phyloP scores from a whole-genome alignment of 2,888 invertebrate species.

The Drosophila prostipennis region DNA sequence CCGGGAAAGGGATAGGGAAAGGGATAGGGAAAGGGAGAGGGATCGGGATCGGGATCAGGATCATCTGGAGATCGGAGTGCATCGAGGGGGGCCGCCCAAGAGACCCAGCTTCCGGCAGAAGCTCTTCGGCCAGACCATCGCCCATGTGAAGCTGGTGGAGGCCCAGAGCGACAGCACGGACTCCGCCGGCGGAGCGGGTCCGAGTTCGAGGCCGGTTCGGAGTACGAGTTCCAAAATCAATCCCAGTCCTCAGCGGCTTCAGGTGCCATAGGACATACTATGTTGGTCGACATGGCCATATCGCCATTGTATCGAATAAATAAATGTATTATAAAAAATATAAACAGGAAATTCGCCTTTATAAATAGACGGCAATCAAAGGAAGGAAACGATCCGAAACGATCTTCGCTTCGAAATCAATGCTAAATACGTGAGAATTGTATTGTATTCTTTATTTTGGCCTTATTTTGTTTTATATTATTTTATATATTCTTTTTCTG shows the following conservation, averaged over 20 bases:
- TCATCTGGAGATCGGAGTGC: slow-evolving; percentile 50
- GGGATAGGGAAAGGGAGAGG: slow-evolving; percentile 12
- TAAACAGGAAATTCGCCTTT: slow-evolving; percentile 53
- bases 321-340: slow-evolving; percentile 49
- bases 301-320: slow-evolving; percentile 40
- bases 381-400: slow-evolving; percentile 32
- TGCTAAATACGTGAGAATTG: slow-evolving; percentile 22
- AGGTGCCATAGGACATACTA: slow-evolving; percentile 42
- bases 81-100: slow-evolving; percentile 56
- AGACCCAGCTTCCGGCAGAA: slow-evolving; percentile 80
- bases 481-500: too few relatives aligned
- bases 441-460: slow-evolving; percentile 1
- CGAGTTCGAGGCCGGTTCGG: neutral
- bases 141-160: slow-evolving; percentile 61
- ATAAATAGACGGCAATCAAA: slow-evolving; percentile 44
- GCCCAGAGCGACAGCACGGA: slow-evolving; percentile 52
- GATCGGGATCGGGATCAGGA: neutral
- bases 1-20: slow-evolving; percentile 6
- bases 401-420: slow-evolving; percentile 10
- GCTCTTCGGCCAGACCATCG: slow-evolving; percentile 75
- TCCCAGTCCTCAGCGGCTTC: slow-evolving; percentile 25
- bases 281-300: too few relatives aligned
- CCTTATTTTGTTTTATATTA: neutral
- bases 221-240: slow-evolving; percentile 1
- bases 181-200: slow-evolving; percentile 14